Percentiles rank a stretch among this genome's conserved stretches.
phyloP scores from a whole-genome alignment of 2,797 vertebrate genomes.

The Tokudaia tokunoshimensis region DNA sequence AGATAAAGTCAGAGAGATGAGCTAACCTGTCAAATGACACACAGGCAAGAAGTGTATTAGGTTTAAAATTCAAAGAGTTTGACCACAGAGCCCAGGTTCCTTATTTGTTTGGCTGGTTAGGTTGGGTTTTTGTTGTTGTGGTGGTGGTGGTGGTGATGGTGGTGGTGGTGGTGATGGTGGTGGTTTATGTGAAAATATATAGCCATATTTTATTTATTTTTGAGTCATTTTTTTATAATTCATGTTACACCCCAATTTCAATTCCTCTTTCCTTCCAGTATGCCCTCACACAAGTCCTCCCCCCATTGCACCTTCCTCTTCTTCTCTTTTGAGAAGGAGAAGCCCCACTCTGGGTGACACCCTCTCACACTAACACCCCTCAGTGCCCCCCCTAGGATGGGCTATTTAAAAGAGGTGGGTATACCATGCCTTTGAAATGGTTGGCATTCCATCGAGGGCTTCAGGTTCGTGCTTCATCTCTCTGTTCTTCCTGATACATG shows the following conservation, averaged over 20 bases:
- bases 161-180: no score
- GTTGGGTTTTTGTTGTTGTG: background rate
- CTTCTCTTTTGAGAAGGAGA: background rate
- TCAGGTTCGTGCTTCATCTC: background rate
- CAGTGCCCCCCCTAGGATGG: background rate
- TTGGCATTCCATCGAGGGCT: background rate
- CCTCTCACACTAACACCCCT: background rate
- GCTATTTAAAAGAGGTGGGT: background rate
- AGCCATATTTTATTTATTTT: background rate
- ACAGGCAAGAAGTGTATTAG: background rate
- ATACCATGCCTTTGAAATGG: background rate
- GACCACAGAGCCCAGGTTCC: background rate
- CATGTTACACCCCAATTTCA: background rate
- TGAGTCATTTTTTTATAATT: background rate
- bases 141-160: no score
- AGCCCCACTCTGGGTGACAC: background rate
- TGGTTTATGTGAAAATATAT: background rate
- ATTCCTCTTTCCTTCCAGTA: background rate
- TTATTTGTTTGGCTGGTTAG: background rate
- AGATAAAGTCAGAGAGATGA: background rate
- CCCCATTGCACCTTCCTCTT: background rate
- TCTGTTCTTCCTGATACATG: background rate
- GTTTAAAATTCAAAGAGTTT: background rate
- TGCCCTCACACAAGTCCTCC: background rate
- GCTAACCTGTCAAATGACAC: background rate